Percentiles rank a stretch among this genome's conserved stretches.
Evolutionary conservation across 2,113 vertebrate species (phyloP).

Genomic region (Lepidothrix coronata): DNA sequence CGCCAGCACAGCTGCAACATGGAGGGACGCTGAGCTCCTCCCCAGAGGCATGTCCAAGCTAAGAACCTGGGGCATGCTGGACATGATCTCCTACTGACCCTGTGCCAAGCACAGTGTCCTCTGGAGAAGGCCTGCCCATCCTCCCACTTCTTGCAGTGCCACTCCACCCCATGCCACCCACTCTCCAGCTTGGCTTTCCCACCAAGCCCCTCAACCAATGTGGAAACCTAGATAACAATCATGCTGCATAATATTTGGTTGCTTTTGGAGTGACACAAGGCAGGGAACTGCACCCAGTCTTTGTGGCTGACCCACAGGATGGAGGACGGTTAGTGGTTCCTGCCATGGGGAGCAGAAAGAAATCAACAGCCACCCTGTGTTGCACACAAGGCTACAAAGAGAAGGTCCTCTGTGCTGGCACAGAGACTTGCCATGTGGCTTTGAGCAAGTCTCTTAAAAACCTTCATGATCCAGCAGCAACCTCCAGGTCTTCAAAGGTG

Average conservation of each 20-base stretch:
- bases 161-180: accelerated
- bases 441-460: background rate
- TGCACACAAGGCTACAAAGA: background rate
- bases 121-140: accelerated
- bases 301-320: background rate
- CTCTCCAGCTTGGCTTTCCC: background rate
- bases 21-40: background rate
- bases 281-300: background rate
- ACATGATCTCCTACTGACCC: accelerated
- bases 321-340: background rate
- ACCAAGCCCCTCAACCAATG: accelerated
- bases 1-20: background rate
- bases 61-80: accelerated
- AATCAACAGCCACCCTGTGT: background rate
- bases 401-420: background rate
- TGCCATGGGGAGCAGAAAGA: background rate
- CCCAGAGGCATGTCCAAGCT: accelerated
- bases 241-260: accelerated
- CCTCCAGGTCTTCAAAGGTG: background rate
- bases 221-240: background rate
- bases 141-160: background rate
- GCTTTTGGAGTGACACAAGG: background rate
- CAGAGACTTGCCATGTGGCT: background rate
- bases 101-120: background rate
- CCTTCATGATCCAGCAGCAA: background rate